These are phyloP conservation scores for Malurus splendens DNA, from an alignment of 2,797 vertebrate genomes.

Conservation along the genomic window DNA sequence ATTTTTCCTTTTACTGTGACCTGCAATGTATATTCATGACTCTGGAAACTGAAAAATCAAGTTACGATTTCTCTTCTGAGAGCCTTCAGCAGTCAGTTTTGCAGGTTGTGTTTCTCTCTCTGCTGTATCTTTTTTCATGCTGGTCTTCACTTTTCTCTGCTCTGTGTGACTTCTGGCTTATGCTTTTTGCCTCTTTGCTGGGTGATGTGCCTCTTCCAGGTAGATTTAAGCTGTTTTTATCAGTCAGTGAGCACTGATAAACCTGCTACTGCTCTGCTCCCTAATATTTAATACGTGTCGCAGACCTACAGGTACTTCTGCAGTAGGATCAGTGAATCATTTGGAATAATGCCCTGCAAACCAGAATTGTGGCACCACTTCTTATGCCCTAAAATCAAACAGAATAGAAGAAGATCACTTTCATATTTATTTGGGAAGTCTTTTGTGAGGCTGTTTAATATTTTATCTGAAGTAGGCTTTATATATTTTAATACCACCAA, in stretches of 20 bases:
- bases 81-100: neutral
- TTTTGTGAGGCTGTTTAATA: neutral
- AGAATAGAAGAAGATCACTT: neutral
- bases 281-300: neutral
- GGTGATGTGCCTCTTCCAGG: neutral
- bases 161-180: neutral
- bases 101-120: neutral
- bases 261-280: neutral
- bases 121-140: neutral
- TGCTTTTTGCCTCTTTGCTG: neutral
- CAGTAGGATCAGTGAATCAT: neutral
- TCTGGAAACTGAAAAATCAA: neutral
- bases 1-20: neutral
- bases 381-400: neutral
- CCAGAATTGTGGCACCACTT: neutral
- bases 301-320: neutral
- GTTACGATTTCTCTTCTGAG: neutral
- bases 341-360: neutral
- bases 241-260: neutral
- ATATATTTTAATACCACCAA: no score
- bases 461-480: neutral
- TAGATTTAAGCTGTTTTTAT: neutral
- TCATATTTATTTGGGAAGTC: neutral
- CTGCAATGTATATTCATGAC: neutral
- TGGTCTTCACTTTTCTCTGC: neutral